Conservation (phyloP, 1,140 invertebrate genomes). For the Nebria ingens region DNA sequence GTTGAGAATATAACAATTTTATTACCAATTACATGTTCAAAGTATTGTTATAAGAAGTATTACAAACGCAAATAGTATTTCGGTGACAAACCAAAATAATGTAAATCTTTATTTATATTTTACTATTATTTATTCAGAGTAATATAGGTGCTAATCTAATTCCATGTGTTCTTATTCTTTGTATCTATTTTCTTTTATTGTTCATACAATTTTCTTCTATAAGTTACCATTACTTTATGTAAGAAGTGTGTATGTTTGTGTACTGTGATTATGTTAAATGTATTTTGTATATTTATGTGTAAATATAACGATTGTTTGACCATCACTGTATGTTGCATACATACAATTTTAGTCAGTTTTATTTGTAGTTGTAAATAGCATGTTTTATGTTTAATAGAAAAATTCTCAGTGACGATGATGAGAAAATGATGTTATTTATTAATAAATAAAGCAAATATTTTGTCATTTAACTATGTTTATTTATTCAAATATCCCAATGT, state of each 20-base stretch:
- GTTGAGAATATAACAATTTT: neutral
- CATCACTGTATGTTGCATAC: slow-evolving; percentile 3
- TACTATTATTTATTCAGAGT: neutral
- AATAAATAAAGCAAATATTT: slow-evolving; percentile 6
- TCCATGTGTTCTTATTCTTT: neutral
- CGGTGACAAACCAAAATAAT: neutral
- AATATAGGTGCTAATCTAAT: neutral
- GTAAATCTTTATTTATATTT: neutral
- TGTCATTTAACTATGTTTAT: neutral
- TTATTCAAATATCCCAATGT: no score
- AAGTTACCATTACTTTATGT: slow-evolving; percentile 2
- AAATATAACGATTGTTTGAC: neutral
- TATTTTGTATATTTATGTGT: neutral
- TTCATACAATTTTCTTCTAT: neutral
- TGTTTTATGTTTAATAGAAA: neutral
- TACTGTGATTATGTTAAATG: slow-evolving; percentile 6
- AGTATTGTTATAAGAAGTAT: neutral
- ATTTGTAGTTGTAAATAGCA: slow-evolving; percentile 6
- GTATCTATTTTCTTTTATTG: neutral
- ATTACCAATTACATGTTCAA: neutral
- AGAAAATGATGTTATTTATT: slow-evolving; percentile 4
- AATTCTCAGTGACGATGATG: neutral
- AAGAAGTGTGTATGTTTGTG: neutral
- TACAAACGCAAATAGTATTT: no score
- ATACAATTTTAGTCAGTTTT: neutral